phyloP scores from a whole-genome alignment of 2,797 vertebrate species.

The Aldrovandia affinis region DNA sequence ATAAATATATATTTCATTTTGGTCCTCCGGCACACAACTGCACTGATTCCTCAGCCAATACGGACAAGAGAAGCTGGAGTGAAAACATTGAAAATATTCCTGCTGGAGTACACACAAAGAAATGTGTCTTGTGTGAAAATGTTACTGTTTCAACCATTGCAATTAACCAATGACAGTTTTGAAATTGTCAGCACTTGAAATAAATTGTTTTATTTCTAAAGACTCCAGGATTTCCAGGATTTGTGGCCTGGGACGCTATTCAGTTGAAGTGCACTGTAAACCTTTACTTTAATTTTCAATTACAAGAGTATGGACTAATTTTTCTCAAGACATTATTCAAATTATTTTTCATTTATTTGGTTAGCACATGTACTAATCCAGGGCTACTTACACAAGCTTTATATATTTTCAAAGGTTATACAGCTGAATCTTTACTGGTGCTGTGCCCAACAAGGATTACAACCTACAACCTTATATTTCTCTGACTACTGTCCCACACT shows the following conservation, averaged over 20 bases:
- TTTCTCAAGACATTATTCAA: background rate
- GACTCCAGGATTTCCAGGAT: background rate
- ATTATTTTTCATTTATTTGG: background rate
- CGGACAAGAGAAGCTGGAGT: no score
- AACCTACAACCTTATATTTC: background rate
- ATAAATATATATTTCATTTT: background rate
- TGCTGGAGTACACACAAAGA: background rate
- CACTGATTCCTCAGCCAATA: background rate
- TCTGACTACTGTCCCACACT: background rate
- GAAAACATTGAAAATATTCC: background rate
- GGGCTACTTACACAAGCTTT: background rate
- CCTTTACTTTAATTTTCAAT: background rate
- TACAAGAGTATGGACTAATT: background rate
- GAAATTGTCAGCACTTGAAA: background rate
- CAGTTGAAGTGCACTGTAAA: background rate
- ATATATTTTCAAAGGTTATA: background rate
- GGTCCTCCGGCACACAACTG: background rate
- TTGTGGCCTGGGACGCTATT: background rate
- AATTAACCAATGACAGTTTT: background rate
- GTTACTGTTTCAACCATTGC: background rate
- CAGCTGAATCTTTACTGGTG: background rate
- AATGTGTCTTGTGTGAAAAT: background rate
- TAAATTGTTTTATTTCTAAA: background rate
- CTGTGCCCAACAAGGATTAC: background rate
- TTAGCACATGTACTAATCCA: background rate